These are phyloP conservation scores for Anthonomus grandis DNA, from an alignment of 1,140 invertebrate species.

Conservation along the genomic window DNA sequence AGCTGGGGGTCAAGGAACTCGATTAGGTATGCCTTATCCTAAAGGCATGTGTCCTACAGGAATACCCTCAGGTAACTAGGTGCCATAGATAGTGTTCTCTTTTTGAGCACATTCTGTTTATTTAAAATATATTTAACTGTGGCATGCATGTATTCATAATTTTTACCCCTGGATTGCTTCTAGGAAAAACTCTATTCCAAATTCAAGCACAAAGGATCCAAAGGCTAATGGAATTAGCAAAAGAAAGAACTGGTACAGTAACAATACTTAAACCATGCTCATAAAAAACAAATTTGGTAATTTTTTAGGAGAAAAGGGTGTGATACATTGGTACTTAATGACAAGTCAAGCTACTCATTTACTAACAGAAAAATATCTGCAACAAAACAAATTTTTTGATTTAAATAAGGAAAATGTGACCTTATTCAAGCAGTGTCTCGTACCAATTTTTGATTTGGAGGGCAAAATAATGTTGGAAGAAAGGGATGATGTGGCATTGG, in stretches of 20 bases:
- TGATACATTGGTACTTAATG: constrained; percentile 94
- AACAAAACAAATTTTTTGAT: constrained; percentile 82
- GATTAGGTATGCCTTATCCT: constrained; percentile 89
- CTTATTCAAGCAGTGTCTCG: constrained; percentile 88
- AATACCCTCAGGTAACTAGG: constrained; percentile 56
- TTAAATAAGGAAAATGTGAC: constrained; percentile 77
- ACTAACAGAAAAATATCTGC: constrained; percentile 79
- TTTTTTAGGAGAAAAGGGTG: constrained; percentile 53
- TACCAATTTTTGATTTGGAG: constrained; percentile 93
- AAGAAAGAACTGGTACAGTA: constrained; percentile 56
- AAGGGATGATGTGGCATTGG: constrained; percentile 74
- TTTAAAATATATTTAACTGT: background rate
- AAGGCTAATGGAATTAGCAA: constrained; percentile 73
- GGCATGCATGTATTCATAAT: constrained; percentile 70
- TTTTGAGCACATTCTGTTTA: constrained; percentile 1
- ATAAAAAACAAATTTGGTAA: background rate
- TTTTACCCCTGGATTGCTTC: too few relatives aligned
- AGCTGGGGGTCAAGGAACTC: constrained; percentile 74
- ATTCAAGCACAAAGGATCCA: constrained; percentile 92
- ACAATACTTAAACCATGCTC: background rate
- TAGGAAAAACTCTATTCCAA: constrained; percentile 87
- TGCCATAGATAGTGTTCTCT: background rate
- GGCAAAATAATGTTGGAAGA: constrained; percentile 90
- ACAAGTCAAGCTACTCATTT: constrained; percentile 92
- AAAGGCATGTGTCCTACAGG: constrained; percentile 97